phyloP scores from a whole-genome alignment of 2,888 invertebrate genomes.

The Keiferia lycopersicella region DNA sequence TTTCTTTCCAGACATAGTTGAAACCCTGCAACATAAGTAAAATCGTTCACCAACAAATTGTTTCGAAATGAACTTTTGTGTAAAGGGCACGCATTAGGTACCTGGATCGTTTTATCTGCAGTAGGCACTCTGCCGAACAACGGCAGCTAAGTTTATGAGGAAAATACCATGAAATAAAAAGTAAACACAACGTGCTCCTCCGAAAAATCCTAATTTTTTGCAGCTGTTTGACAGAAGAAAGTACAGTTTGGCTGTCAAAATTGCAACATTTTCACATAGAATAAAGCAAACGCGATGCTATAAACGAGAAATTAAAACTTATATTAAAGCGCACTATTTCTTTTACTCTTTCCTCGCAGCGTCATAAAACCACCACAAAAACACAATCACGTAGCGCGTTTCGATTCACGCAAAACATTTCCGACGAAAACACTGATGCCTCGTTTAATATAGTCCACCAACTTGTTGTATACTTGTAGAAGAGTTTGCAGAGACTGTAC shows the following conservation, averaged over 20 bases:
- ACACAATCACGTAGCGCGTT: too few species aligned
- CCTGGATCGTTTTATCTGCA: background rate
- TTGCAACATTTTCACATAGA: background rate
- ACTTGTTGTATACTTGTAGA: background rate
- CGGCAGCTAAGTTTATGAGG: background rate
- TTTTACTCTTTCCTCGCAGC: too few species aligned
- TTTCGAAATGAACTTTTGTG: background rate
- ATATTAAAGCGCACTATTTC: too few species aligned
- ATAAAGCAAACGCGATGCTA: background rate
- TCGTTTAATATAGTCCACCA: too few species aligned
- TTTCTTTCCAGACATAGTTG: conserved; percentile 84
- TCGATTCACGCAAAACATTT: too few species aligned
- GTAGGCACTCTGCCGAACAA: background rate
- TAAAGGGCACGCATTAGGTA: background rate
- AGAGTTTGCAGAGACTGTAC: too few species aligned
- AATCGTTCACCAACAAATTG: background rate
- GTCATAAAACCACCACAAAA: too few species aligned
- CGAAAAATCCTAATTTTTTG: background rate
- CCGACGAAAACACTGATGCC: too few species aligned
- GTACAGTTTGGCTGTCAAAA: background rate
- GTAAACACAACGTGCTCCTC: background rate
- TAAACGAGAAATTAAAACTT: background rate
- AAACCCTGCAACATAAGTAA: conserved; percentile 31
- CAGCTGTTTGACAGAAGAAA: conserved; percentile 7
- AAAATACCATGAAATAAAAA: conserved; percentile 1